A percentile compares a stretch with the other conserved stretches of the same genome.
phyloP scores from a whole-genome alignment of 2,797 vertebrate species.

The Sorex maritimensis region DNA sequence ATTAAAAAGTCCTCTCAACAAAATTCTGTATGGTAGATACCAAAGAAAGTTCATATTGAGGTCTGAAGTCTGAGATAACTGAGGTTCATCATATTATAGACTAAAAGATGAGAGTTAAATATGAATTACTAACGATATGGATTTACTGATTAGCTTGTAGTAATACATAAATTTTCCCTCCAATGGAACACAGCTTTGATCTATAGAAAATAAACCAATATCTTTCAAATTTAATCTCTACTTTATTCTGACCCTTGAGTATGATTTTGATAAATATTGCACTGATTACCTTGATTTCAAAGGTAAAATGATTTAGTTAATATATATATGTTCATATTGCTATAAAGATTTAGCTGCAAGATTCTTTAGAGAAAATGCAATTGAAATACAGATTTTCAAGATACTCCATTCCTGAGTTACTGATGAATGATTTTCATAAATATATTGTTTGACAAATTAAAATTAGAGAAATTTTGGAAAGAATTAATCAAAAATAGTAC shows the following conservation, averaged over 20 bases:
- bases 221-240: slow-evolving; percentile 13
- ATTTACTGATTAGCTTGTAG: neutral
- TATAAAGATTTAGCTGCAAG: slow-evolving; percentile 3
- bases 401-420: fast-evolving
- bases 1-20: fast-evolving
- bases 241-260: neutral
- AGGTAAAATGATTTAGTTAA: neutral
- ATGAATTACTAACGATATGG: neutral
- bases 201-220: neutral
- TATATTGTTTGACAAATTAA: no score
- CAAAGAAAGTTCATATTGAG: neutral
- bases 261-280: neutral
- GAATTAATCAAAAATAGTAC: neutral
- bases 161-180: neutral
- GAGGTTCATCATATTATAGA: neutral
- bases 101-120: neutral
- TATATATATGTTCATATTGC: neutral
- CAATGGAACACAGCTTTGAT: neutral
- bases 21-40: neutral
- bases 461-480: neutral
- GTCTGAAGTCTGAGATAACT: neutral
- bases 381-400: neutral
- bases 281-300: neutral
- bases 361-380: neutral
- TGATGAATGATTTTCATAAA: neutral